A percentile compares a stretch with the other conserved stretches of the same genome.
These are phyloP conservation scores for Cheracebus regulus DNA, from an alignment of 2,797 vertebrate species.

Conservation along the genomic window DNA sequence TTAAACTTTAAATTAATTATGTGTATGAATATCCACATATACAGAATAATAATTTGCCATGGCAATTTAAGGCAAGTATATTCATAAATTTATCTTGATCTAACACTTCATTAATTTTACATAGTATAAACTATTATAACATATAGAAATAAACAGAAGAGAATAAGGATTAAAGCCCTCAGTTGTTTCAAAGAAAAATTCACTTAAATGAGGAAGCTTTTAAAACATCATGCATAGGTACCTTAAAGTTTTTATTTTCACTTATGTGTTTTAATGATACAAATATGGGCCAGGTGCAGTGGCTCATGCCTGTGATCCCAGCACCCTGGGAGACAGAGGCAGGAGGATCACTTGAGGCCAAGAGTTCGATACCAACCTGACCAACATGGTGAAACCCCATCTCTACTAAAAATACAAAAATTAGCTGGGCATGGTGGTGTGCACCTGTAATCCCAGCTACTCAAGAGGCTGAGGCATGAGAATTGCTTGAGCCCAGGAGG, in stretches of 20 bases:
- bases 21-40: not conserved
- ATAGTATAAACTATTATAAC: not conserved
- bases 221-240: not conserved
- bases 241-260: not conserved
- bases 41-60: not conserved
- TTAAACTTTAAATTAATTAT: not conserved
- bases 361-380: no score
- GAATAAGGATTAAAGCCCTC: not conserved
- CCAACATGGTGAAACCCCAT: no score
- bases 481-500: no score
- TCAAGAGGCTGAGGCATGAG: no score
- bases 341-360: no score
- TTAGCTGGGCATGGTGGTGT: no score
- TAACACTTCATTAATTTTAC: not conserved
- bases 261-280: not conserved
- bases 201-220: not conserved
- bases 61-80: not conserved
- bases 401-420: no score
- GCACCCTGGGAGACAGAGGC: no score
- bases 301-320: no score
- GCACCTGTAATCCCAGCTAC: no score
- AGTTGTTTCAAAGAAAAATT: constrained; percentile 16
- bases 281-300: not conserved
- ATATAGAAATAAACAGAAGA: not conserved
- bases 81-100: not conserved